These are phyloP conservation scores for Callorhinus ursinus DNA, from an alignment of 2,113 vertebrate genomes.

Conservation along the genomic window DNA sequence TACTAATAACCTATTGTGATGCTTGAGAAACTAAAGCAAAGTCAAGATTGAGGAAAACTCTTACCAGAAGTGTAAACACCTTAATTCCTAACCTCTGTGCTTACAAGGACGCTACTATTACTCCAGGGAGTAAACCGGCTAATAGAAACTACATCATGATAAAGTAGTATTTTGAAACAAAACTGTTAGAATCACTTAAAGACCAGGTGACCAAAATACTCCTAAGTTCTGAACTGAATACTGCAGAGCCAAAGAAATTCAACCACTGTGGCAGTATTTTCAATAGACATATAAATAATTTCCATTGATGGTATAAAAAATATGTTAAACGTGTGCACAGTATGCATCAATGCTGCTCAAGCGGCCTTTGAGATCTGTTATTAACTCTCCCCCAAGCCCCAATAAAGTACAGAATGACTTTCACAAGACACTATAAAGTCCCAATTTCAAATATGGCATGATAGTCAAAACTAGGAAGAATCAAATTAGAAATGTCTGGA, in stretches of 20 bases:
- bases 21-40: background rate
- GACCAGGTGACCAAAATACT: background rate
- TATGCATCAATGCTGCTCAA: background rate
- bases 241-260: background rate
- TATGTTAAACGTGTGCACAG: background rate
- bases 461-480: constrained; percentile 1
- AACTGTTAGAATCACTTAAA: background rate
- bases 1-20: background rate
- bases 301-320: background rate
- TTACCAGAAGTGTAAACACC: background rate
- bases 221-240: background rate
- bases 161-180: background rate
- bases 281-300: background rate
- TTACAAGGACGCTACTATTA: background rate
- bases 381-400: background rate
- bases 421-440: background rate
- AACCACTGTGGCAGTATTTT: background rate
- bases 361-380: background rate
- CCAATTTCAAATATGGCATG: background rate
- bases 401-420: background rate
- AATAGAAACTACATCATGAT: background rate
- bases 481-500: background rate
- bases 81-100: background rate
- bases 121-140: background rate
- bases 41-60: background rate